These are phyloP conservation scores for Leucozona laternaria DNA, from an alignment of 2,888 invertebrate species.

Conservation along the genomic window DNA sequence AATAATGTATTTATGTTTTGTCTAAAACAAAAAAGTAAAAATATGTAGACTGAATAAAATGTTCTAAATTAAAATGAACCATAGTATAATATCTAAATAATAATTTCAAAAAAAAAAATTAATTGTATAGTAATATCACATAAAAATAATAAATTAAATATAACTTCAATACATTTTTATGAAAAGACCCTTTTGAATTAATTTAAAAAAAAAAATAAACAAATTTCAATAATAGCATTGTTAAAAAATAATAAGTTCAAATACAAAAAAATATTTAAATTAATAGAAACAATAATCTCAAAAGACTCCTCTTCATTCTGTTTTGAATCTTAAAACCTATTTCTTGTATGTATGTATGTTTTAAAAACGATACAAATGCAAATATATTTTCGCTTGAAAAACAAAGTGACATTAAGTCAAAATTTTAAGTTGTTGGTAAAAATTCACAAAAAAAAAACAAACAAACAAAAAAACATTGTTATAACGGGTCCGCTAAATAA, in stretches of 20 bases:
- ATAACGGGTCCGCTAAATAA: too few relatives aligned
- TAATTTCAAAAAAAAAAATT: conserved; percentile 37
- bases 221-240: neutral
- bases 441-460: too few relatives aligned
- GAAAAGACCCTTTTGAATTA: conserved; percentile 4
- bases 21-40: neutral
- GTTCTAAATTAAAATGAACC: conserved; percentile 52
- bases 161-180: too few relatives aligned
- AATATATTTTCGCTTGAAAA: too few relatives aligned
- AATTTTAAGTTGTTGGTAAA: too few relatives aligned
- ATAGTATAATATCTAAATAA: neutral
- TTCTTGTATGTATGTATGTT: neutral
- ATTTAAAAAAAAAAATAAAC: neutral
- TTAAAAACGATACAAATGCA: neutral
- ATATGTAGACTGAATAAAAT: conserved; percentile 11
- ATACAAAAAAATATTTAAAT: neutral
- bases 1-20: neutral
- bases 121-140: conserved; percentile 68
- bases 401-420: too few relatives aligned
- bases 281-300: neutral
- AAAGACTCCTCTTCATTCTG: too few relatives aligned
- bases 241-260: neutral
- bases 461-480: too few relatives aligned
- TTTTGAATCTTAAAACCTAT: neutral
- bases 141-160: conserved; percentile 47